Evolutionary conservation across 1,140 invertebrate genomes (phyloP).

Genomic region (Stenopsyche tienmushanensis): DNA sequence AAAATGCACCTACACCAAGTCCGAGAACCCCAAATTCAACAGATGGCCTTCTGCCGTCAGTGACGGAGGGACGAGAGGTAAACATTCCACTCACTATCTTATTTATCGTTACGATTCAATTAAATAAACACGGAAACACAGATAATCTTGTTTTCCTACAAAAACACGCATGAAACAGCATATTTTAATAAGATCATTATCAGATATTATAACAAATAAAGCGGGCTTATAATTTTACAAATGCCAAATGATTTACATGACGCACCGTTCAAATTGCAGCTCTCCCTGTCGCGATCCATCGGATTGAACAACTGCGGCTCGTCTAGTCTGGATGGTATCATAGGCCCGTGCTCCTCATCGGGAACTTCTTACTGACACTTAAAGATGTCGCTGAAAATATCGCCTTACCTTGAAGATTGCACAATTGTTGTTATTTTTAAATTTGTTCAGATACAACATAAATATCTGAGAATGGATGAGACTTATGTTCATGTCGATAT

Average conservation of each 20-base stretch:
- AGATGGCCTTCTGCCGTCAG: slow-evolving; percentile 72
- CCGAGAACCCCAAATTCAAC: slow-evolving; percentile 74
- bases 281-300: slow-evolving; percentile 32
- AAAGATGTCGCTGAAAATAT: slow-evolving; percentile 21
- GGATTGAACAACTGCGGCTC: slow-evolving; percentile 32
- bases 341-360: slow-evolving; percentile 40
- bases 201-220: background rate
- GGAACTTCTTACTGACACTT: slow-evolving; percentile 41
- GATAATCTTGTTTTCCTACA: too few relatives aligned
- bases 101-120: too few relatives aligned
- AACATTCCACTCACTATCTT: too few relatives aligned
- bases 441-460: background rate
- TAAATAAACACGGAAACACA: too few relatives aligned
- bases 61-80: slow-evolving; percentile 73
- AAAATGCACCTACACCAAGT: slow-evolving; percentile 65
- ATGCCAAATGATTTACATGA: too few relatives aligned
- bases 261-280: too few relatives aligned
- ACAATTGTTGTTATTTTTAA: slow-evolving; percentile 17
- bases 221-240: too few relatives aligned
- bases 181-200: background rate
- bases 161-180: too few relatives aligned
- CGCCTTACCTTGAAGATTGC: slow-evolving; percentile 13
- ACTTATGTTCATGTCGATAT: background rate
- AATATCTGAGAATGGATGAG: background rate
- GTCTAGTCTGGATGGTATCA: slow-evolving; percentile 38